Base-by-base conservation (phyloP, 1,140 invertebrate species). In the Solenopsis invicta region DNA sequence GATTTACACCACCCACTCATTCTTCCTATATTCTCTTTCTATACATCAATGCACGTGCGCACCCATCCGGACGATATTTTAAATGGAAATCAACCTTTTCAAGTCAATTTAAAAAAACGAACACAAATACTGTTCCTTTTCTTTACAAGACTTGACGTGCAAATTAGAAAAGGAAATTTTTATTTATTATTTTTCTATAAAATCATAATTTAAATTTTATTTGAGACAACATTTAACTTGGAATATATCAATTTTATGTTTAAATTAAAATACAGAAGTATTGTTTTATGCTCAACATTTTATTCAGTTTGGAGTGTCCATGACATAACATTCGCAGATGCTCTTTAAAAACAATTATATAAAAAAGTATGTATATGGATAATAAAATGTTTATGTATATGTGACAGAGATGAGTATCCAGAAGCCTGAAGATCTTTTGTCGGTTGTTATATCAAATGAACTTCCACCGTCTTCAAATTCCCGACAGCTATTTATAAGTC, bases 401-500 rank as follows among this genome's bases (percentile, higher is more conserved):
- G 5, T 62, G 66, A 77, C 48, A 88, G 81, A 90, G 0, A 93
- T 93, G 92, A 93, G 87, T 87, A 91, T 88, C 56, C 89, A 88
- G 87, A 94, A 93, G 52, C 52, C 93, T 12, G 93, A 93, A 16
- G 87, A 89, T 67, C 90, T 91, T 29, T 77, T 93, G 2, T 92
- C 93, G 9, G 92, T 86, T 59, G 92, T 91, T 50, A 78, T 93
- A 56, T 80, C 92, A 56, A 87, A 85, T 71, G 93, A 93, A 80
- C 86, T 93, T 41, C 80, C 89, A 41, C 72, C 91, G 1, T 93
- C 91, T 62, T 56, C 93, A 9, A 90, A 90, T 64, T 93, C 93
- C 4, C 92, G 92, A 61, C 86, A 90, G 24, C 87, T 94, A 2
- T 93, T 93, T 90, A 91, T 91, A 84, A 93, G 88, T 87, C 92